phyloP scores from a whole-genome alignment of 1,140 invertebrate species.

The Whitmania pigra region DNA sequence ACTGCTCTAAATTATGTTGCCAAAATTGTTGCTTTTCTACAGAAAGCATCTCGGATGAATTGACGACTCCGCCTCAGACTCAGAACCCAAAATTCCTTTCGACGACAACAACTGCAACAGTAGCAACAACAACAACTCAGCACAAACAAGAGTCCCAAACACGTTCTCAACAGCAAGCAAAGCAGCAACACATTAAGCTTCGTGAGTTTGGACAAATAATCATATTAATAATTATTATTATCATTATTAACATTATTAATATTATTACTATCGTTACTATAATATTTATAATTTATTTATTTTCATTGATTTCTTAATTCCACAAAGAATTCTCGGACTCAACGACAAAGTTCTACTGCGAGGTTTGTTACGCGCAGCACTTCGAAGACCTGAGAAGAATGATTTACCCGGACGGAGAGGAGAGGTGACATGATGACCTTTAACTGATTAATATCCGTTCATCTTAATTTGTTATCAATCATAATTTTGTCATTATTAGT shows the following conservation, averaged over 20 bases:
- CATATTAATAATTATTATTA: no score
- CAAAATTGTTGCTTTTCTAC: no score
- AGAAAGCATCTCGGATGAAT: no score
- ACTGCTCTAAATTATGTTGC: no score
- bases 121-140: background rate
- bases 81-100: no score
- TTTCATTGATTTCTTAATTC: no score
- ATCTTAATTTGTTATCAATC: background rate
- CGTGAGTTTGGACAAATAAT: background rate
- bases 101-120: background rate
- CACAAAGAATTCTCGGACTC: slow-evolving; percentile 54
- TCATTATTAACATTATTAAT: no score
- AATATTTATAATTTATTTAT: no score
- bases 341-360: slow-evolving; percentile 65
- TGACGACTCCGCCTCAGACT: no score
- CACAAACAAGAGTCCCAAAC: background rate
- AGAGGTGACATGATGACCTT: slow-evolving; percentile 25
- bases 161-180: no score
- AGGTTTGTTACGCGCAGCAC: slow-evolving; percentile 67
- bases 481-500: background rate
- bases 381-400: slow-evolving; percentile 62
- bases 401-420: slow-evolving; percentile 58
- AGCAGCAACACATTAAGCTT: background rate
- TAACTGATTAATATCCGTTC: no score
- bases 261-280: no score